Evolutionary conservation across 2,113 vertebrate species (phyloP), one percentile per base, ranked within the genome.

Genomic region (Ptilorrhoa leucosticta): DNA sequence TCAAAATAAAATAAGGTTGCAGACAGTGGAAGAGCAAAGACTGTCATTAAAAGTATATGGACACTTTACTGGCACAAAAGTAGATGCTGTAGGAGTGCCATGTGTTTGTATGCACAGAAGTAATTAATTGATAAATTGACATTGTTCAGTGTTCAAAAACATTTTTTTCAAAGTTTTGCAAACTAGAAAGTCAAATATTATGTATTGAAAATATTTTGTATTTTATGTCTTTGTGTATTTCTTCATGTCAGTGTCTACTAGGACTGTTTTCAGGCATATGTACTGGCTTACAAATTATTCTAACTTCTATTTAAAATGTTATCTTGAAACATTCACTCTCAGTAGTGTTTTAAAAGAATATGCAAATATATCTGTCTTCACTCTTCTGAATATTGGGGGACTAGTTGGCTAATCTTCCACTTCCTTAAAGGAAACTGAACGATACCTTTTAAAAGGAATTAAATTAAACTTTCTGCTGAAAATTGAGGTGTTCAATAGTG

Each of bases 381-480:
- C 10, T 80, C 21, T 56, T 35, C 63, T 68, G 37, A 91, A 90
- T 68, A 61, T 26, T 83, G 28, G 91, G 37, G 24, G 15, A 57
- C 54, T 66, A 53, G 50, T 54, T 1, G 0, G 31, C 84, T 95
- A 16, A 83, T 94, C 63, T 91, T 45, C 12, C 45, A 53, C 26
- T 85, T 85, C 37, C 73, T 63, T 85, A 61, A 91, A 96, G 77
- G 47, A 89, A 79, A 84, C 21, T 16, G 24, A 88, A 83, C 0
- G 17, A 80, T 65, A 33, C 7, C 24, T 79, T 87, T 65, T 44
- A 70, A 58, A 89, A 58, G 57, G 14, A 85, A 94, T 50, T 68
- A 90, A 83, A 92, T 93, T 92, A 71, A 89, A 72, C 88, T 93
- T 91, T 91, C 53, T 65, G 23, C 65, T 72, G 72, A 87, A 95